phyloP scores from a whole-genome alignment of 2,113 vertebrate genomes.

The Aegithalos caudatus region DNA sequence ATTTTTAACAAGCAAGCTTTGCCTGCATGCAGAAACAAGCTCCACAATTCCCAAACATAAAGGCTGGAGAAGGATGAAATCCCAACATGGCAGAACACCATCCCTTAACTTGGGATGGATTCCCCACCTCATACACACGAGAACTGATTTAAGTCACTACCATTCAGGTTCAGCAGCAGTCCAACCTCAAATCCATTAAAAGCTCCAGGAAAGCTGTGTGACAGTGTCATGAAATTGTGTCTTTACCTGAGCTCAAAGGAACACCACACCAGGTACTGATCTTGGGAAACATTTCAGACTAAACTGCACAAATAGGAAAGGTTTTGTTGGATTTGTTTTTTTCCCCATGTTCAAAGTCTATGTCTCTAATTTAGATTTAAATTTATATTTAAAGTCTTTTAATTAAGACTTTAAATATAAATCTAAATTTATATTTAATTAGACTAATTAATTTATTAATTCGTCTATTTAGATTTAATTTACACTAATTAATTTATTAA shows the following conservation, averaged over 20 bases:
- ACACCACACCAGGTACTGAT: neutral
- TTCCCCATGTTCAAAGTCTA: neutral
- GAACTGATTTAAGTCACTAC: neutral
- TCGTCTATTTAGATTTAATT: too few species aligned
- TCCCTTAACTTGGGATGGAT: neutral
- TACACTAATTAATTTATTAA: too few species aligned
- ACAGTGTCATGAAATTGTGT: fast-evolving
- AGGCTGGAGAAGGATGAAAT: neutral
- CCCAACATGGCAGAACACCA: neutral
- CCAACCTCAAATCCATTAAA: neutral
- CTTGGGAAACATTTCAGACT: neutral
- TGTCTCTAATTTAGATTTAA: too few species aligned
- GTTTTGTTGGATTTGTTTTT: neutral
- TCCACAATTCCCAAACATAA: neutral
- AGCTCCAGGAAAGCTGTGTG: neutral
- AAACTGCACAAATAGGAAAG: neutral
- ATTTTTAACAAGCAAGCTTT: conserved; percentile 15
- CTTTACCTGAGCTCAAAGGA: neutral
- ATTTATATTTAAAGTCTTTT: too few species aligned
- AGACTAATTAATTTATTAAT: too few species aligned
- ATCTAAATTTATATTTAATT: too few species aligned
- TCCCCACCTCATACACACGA: neutral
- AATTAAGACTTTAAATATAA: too few species aligned
- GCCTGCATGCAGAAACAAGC: neutral
- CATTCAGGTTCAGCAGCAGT: neutral